Conservation (phyloP, 1,140 invertebrate genomes). For the Cotesia glomerata region DNA sequence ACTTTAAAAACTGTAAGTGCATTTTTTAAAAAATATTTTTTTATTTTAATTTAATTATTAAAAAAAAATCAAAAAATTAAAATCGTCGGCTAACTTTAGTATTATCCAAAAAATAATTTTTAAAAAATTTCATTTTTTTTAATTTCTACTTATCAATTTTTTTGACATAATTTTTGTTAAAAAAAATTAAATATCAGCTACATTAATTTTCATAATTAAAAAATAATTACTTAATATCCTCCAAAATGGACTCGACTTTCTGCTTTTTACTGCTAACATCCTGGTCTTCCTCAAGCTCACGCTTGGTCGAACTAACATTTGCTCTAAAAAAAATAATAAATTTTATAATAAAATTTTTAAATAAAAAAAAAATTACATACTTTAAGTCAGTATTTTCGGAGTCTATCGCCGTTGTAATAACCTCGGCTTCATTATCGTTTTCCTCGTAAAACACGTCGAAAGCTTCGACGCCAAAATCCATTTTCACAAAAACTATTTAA, state of each 20-base stretch:
- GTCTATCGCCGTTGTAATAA: conserved; percentile 28
- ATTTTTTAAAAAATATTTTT: too few relatives aligned
- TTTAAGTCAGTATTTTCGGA: background rate
- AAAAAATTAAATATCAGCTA: too few relatives aligned
- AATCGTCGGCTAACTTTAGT: too few relatives aligned
- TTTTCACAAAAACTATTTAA: too few relatives aligned
- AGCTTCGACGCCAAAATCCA: conserved; percentile 57
- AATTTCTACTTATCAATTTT: too few relatives aligned
- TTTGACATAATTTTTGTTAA: too few relatives aligned
- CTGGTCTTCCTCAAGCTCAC: conserved; percentile 40
- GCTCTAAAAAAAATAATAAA: conserved; percentile 1
- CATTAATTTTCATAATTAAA: background rate
- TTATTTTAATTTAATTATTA: too few relatives aligned
- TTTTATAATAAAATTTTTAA: background rate
- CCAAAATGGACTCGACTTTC: conserved; percentile 50
- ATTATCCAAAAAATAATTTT: too few relatives aligned
- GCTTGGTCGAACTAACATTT: conserved; percentile 30
- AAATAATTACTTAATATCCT: conserved; percentile 55
- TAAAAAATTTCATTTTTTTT: too few relatives aligned
- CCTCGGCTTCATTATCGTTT: conserved; percentile 36
- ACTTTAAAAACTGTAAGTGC: too few relatives aligned
- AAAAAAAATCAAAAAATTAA: background rate
- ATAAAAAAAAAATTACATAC: conserved; percentile 3
- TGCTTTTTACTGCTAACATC: conserved; percentile 36
- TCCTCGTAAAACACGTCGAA: conserved; percentile 66